Percentiles rank a stretch among this genome's conserved stretches.
These are phyloP conservation scores for Dicrostonyx torquatus DNA, from an alignment of 2,797 vertebrate species.

Conservation along the genomic window DNA sequence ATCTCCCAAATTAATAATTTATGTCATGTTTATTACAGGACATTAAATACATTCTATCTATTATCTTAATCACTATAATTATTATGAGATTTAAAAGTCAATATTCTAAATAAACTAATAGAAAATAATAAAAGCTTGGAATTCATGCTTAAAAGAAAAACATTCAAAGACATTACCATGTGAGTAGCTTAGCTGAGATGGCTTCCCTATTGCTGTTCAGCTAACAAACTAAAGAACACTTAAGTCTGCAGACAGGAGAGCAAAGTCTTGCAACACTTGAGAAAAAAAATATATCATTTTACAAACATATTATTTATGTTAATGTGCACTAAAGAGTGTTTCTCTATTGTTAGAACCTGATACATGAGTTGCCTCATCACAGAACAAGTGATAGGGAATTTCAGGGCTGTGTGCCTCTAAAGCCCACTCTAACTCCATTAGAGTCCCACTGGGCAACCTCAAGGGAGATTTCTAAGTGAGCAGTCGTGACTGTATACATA, in stretches of 20 bases:
- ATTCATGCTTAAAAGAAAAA: slow-evolving; percentile 5
- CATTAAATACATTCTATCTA: neutral
- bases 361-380: neutral
- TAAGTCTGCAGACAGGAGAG: neutral
- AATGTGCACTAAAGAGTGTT: neutral
- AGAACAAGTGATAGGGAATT: neutral
- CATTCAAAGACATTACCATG: neutral
- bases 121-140: neutral
- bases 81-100: slow-evolving; percentile 28
- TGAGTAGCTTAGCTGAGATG: neutral
- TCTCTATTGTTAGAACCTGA: neutral
- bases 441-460: neutral
- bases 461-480: neutral
- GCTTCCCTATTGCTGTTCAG: neutral
- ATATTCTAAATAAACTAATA: slow-evolving; percentile 21
- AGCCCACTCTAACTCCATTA: neutral
- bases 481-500: neutral
- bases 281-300: neutral
- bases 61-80: slow-evolving; percentile 55
- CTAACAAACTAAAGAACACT: neutral
- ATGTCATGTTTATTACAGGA: slow-evolving; percentile 8
- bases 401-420: neutral
- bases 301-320: neutral
- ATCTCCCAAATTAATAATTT: slow-evolving; percentile 34
- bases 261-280: neutral